Conservation (phyloP, 1,140 invertebrate genomes). For the Phortica variegata region DNA sequence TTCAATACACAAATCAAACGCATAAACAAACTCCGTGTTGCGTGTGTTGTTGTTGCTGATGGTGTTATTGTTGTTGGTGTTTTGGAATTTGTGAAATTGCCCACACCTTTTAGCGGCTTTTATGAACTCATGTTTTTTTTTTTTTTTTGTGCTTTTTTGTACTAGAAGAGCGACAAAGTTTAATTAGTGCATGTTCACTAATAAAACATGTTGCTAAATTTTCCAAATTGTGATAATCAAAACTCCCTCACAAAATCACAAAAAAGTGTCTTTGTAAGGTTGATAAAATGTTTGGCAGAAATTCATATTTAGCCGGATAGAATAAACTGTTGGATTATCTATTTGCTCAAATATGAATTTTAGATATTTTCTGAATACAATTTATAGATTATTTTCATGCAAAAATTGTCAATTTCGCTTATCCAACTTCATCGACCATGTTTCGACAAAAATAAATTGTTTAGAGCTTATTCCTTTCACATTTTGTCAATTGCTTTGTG, state of each 20-base stretch:
- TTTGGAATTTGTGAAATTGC: slow-evolving; percentile 38
- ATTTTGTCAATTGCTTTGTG: too few species aligned
- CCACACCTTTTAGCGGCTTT: slow-evolving; percentile 53
- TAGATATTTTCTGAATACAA: too few species aligned
- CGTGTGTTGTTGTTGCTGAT: slow-evolving; percentile 6
- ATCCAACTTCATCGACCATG: too few species aligned
- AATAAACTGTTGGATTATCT: too few species aligned
- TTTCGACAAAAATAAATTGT: too few species aligned
- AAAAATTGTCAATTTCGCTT: too few species aligned
- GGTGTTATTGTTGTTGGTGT: slow-evolving; percentile 17
- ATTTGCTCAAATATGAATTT: too few species aligned
- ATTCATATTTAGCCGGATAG: too few species aligned
- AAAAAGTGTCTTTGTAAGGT: too few species aligned
- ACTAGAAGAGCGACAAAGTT: slow-evolving; percentile 30
- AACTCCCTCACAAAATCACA: slow-evolving; percentile 40
- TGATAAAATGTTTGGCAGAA: too few species aligned
- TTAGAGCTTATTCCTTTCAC: too few species aligned
- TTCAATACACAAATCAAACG: slow-evolving; percentile 42
- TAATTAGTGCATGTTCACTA: slow-evolving; percentile 54
- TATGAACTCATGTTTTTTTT: slow-evolving; percentile 38
- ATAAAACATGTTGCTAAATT: slow-evolving; percentile 43
- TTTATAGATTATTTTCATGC: too few species aligned
- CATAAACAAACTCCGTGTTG: slow-evolving; percentile 13
- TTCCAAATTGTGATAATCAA: slow-evolving; percentile 43
- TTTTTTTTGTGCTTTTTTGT: slow-evolving; percentile 11